Conservation (phyloP, 1,140 invertebrate species). For the Aphelinus certus region DNA sequence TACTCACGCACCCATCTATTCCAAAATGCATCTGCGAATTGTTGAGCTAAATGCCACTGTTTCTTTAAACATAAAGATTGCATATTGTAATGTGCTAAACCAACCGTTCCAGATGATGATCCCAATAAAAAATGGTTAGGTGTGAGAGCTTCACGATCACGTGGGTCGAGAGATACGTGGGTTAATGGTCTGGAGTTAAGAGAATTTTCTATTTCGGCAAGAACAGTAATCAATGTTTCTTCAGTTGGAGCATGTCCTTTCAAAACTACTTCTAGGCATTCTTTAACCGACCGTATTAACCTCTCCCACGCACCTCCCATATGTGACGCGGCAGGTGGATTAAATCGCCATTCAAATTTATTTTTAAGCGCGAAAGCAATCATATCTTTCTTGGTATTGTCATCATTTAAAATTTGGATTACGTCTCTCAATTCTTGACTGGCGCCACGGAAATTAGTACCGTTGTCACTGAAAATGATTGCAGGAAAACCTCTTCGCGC, state of each 20-base stretch:
- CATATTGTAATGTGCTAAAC: not conserved
- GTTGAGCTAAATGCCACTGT: no score
- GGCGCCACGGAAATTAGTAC: no score
- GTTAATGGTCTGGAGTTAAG: constrained; percentile 8
- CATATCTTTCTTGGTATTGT: constrained; percentile 20
- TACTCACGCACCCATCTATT: no score
- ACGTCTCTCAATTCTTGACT: no score
- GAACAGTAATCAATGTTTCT: no score
- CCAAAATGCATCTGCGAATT: no score
- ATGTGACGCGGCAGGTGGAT: not conserved
- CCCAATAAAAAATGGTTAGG: no score
- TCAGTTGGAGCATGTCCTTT: no score
- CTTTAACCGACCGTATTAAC: constrained; percentile 15
- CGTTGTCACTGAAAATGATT: constrained; percentile 44
- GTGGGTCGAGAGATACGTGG: no score
- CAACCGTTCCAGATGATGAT: not conserved
- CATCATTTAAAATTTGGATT: constrained; percentile 31
- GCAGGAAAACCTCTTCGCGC: no score
- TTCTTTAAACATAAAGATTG: not conserved
- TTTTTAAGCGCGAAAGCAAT: not conserved
- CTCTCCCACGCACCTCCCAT: no score
- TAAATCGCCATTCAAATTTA: constrained; percentile 4
- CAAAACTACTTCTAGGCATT: not conserved
- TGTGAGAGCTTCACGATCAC: no score
- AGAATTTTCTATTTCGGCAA: not conserved